Conservation (phyloP, 2,797 vertebrate species). For the Octomys mimax region DNA sequence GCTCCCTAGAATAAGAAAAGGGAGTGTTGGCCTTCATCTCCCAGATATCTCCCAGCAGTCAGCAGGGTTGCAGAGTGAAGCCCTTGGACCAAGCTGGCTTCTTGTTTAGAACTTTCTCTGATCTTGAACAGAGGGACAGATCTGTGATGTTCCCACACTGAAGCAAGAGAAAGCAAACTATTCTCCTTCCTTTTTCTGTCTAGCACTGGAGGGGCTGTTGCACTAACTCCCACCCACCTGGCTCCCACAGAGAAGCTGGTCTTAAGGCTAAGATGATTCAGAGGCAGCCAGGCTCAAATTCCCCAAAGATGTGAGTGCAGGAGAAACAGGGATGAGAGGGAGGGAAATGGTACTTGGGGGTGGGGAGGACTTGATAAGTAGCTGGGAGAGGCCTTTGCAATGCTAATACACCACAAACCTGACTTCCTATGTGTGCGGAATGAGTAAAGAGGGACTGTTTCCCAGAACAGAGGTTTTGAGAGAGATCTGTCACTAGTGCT, state of each 20-base stretch:
- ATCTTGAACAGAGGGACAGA: conserved; percentile 18
- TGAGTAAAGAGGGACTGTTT: neutral
- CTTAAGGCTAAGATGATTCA: conserved; percentile 1
- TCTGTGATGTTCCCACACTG: conserved; percentile 31
- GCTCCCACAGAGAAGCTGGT: conserved; percentile 10
- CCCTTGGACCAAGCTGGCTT: conserved; percentile 25
- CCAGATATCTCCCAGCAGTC: neutral
- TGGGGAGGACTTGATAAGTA: neutral
- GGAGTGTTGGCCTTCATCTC: neutral
- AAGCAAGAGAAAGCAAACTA: conserved; percentile 54
- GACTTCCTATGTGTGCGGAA: neutral
- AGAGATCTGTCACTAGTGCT: neutral
- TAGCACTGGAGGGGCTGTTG: neutral
- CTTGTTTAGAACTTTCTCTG: conserved; percentile 56
- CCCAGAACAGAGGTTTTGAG: neutral
- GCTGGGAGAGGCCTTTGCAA: neutral
- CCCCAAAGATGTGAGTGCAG: conserved; percentile 27
- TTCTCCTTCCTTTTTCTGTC: neutral
- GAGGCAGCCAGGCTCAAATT: neutral
- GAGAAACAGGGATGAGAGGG: neutral
- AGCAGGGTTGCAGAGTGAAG: neutral
- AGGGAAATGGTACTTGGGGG: neutral
- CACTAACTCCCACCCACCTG: neutral
- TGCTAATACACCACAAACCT: neutral
- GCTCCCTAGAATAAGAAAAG: neutral